These are phyloP conservation scores for Neotoma lepida DNA, from an alignment of 2,113 vertebrate species.

Conservation along the genomic window DNA sequence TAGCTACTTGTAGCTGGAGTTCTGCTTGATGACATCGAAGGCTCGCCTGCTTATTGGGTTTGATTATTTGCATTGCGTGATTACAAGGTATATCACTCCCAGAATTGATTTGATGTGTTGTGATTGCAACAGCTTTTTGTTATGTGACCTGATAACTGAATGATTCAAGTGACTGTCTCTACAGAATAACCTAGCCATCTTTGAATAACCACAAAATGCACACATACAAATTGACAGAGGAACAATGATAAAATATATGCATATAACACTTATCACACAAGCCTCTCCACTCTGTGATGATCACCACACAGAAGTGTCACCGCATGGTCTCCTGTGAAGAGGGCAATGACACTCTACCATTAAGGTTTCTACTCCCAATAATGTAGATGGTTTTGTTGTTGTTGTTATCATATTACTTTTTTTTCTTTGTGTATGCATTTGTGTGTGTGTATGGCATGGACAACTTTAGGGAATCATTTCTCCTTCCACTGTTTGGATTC, in stretches of 20 bases:
- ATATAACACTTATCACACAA: neutral
- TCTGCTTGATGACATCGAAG: constrained; percentile 67
- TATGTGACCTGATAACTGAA: constrained; percentile 72
- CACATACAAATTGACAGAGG: neutral
- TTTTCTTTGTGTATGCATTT: neutral
- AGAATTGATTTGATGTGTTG: constrained; percentile 71
- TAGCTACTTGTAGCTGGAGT: constrained; percentile 48
- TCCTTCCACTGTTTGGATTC: neutral
- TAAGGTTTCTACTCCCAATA: neutral
- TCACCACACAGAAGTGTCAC: neutral
- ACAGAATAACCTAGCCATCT: constrained; percentile 48
- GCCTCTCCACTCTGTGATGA: neutral
- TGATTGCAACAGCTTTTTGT: constrained; percentile 66
- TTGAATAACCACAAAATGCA: constrained; percentile 13
- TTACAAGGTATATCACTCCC: constrained; percentile 72
- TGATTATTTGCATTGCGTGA: constrained; percentile 78
- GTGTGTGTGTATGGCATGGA: neutral
- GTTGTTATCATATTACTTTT: too few relatives aligned
- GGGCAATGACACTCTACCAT: fast-evolving
- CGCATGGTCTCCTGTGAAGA: neutral
- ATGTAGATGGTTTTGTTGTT: neutral
- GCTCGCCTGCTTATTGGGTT: constrained; percentile 60
- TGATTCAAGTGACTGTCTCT: constrained; percentile 64
- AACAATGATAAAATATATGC: neutral
- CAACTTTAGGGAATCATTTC: neutral